Conservation (phyloP, 2,113 vertebrate genomes). For the Syrmaticus mikado region DNA sequence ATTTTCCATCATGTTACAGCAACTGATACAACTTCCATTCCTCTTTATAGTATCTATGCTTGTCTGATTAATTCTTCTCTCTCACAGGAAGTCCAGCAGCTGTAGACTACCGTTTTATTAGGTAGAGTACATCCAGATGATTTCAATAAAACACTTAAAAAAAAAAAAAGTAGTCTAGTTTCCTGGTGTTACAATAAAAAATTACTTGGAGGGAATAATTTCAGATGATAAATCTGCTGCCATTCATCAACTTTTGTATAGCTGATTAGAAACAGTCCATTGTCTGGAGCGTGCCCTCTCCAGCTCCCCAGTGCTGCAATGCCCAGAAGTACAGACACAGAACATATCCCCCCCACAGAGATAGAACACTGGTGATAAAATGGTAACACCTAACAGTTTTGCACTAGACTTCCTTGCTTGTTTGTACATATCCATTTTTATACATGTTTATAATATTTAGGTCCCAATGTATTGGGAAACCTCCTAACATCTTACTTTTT, state of each 20-base stretch:
- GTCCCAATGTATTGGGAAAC: not conserved
- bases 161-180: conserved; percentile 41
- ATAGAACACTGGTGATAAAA: not conserved
- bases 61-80: conserved; percentile 61
- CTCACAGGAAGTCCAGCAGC: conserved; percentile 74
- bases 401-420: not conserved
- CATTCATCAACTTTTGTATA: conserved; percentile 62
- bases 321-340: not conserved
- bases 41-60: not conserved
- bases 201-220: conserved; percentile 74
- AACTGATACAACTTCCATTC: conserved; percentile 53
- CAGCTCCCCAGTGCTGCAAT: not conserved
- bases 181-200: conserved; percentile 77
- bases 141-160: conserved; percentile 75
- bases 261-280: conserved; percentile 61
- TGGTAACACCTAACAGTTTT: not conserved
- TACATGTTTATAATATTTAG: not conserved
- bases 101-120: conserved; percentile 67
- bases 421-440: not conserved
- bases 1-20: conserved; percentile 25
- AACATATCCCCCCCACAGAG: not conserved
- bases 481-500: not conserved
- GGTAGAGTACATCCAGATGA: conserved; percentile 77
- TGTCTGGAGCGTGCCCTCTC: conserved; percentile 8
- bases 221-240: conserved; percentile 74